Evolutionary conservation across 2,113 vertebrate genomes (phyloP).

Genomic region (Fulmarus glacialis): DNA sequence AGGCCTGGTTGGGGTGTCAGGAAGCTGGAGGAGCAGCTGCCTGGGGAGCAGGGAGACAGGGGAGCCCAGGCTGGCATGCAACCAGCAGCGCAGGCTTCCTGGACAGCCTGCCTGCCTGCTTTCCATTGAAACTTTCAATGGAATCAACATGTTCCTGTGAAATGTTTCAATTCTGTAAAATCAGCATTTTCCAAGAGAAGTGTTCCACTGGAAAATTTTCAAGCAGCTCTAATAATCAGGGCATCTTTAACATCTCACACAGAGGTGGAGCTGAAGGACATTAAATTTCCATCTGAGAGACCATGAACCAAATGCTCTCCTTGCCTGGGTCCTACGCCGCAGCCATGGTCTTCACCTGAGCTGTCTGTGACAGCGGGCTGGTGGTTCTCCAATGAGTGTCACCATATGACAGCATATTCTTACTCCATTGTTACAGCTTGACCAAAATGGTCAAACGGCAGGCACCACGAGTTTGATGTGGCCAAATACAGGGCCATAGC

Average conservation of each 20-base stretch:
- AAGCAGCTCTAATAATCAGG: neutral
- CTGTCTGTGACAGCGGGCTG: rapidly evolving
- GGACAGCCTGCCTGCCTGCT: slow-evolving; percentile 31
- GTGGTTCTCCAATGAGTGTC: neutral
- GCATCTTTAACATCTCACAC: neutral
- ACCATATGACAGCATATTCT: rapidly evolving
- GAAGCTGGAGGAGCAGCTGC: neutral
- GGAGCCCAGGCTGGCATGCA: neutral
- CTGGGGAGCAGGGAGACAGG: neutral
- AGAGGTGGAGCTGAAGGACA: neutral
- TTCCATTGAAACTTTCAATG: slow-evolving; percentile 43
- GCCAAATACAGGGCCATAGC: neutral
- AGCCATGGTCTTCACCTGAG: neutral
- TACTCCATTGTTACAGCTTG: neutral
- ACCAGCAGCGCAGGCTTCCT: neutral
- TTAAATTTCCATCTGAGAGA: neutral
- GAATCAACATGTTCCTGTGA: slow-evolving; percentile 41
- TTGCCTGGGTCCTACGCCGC: rapidly evolving
- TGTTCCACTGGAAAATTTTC: slow-evolving; percentile 6
- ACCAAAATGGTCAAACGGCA: rapidly evolving
- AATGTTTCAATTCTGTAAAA: slow-evolving; percentile 32
- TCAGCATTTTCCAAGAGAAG: slow-evolving; percentile 35
- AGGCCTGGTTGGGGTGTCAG: neutral
- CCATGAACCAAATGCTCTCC: neutral
- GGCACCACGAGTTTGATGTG: rapidly evolving